These are phyloP conservation scores for Otocyon megalotis DNA, from an alignment of 2,113 vertebrate species.

Conservation along the genomic window DNA sequence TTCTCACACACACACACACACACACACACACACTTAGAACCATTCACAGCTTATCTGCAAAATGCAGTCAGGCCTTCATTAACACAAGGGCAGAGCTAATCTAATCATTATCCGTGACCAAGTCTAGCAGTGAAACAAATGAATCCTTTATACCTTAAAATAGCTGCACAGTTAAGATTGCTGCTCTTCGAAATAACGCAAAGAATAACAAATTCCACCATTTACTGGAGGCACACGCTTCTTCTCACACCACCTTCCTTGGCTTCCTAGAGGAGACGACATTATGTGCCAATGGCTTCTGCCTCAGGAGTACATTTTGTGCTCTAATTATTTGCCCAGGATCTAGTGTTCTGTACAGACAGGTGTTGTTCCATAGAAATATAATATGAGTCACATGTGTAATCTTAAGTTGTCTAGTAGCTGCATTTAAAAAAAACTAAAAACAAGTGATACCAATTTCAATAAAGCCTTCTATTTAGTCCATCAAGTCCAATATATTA, in stretches of 20 bases:
- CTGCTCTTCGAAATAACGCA: not conserved
- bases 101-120: not conserved
- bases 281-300: not conserved
- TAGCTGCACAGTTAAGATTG: not conserved
- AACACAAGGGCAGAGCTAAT: not conserved
- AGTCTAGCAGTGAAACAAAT: not conserved
- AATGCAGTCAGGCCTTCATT: not conserved
- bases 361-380: not conserved
- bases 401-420: not conserved
- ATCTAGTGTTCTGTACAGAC: not conserved
- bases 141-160: not conserved
- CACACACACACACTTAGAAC: not conserved
- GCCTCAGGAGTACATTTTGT: not conserved
- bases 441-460: not conserved
- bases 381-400: not conserved
- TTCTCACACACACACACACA: not conserved
- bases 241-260: not conserved
- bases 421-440: not conserved
- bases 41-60: no score
- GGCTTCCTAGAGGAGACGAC: no score
- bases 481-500: not conserved
- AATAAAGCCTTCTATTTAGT: not conserved
- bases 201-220: not conserved
- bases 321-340: not conserved
- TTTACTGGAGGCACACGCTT: not conserved